Percentiles rank a stretch among this genome's conserved stretches.
Evolutionary conservation across 2,888 invertebrate species (phyloP).

Genomic region (Microctonus brassicae): DNA sequence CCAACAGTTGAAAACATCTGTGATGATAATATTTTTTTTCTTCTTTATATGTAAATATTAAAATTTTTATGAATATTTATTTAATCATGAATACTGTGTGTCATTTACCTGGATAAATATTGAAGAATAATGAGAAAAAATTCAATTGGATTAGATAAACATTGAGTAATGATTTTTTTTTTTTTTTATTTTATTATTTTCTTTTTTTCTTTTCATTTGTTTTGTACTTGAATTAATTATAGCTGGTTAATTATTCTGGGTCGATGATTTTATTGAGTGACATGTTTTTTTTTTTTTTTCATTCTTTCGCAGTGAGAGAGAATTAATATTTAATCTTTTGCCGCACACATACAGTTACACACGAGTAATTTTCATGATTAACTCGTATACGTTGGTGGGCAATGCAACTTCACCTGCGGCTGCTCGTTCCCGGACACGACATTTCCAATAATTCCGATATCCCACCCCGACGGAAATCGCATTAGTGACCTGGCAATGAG

Average conservation of each 20-base stretch:
- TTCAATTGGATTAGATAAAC: not conserved
- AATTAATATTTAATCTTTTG: not conserved
- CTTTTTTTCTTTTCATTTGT: no score
- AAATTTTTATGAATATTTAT: not conserved
- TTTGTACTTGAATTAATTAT: not conserved
- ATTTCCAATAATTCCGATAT: conserved; percentile 57
- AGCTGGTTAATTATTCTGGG: not conserved
- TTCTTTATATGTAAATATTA: not conserved
- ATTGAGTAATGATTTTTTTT: not conserved
- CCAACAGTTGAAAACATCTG: not conserved
- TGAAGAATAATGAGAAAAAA: not conserved
- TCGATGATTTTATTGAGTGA: not conserved
- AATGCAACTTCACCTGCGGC: conserved; percentile 37
- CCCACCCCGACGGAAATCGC: conserved; percentile 47
- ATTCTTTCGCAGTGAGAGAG: no score
- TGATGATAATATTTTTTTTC: not conserved
- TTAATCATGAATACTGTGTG: no score
- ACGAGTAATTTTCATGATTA: not conserved
- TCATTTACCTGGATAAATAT: not conserved
- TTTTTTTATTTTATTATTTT: not conserved
- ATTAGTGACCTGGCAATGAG: conserved; percentile 40
- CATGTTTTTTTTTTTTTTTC: not conserved
- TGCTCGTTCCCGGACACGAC: conserved; percentile 36
- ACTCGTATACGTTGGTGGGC: not conserved
- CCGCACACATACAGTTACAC: not conserved